Percentiles rank a stretch among this genome's conserved stretches.
Evolutionary conservation across 1,140 invertebrate species (phyloP).

Genomic region (Procambarus virginalis): DNA sequence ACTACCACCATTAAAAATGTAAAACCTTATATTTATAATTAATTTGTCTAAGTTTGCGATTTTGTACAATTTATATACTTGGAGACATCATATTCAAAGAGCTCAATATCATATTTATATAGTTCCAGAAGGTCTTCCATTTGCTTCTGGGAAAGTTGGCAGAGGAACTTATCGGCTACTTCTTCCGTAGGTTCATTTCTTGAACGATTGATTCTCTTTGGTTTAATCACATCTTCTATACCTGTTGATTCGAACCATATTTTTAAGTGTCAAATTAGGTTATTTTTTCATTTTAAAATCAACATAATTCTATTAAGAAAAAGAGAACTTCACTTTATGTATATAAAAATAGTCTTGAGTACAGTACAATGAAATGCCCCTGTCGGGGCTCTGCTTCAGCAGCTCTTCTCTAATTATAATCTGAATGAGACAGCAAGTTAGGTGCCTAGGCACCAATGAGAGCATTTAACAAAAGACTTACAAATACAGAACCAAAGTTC

Average conservation of each 20-base stretch:
- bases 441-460: too few relatives aligned
- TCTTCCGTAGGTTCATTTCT: constrained; percentile 67
- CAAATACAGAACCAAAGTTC: too few relatives aligned
- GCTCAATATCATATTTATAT: constrained; percentile 70
- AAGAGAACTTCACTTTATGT: neutral
- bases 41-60: neutral
- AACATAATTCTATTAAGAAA: neutral
- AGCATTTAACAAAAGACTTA: too few relatives aligned
- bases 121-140: constrained; percentile 69
- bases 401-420: too few relatives aligned
- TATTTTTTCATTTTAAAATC: neutral
- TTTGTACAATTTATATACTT: constrained; percentile 62
- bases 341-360: too few relatives aligned
- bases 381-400: too few relatives aligned
- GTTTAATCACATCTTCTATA: constrained; percentile 55
- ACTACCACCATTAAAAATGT: neutral
- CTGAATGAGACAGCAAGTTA: too few relatives aligned
- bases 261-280: neutral
- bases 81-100: constrained; percentile 66
- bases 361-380: too few relatives aligned
- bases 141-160: constrained; percentile 62
- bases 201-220: constrained; percentile 69
- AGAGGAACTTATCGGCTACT: constrained; percentile 69
- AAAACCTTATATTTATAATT: neutral
- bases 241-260: constrained; percentile 25